A percentile compares a stretch with the other conserved stretches of the same genome.
Evolutionary conservation across 2,888 invertebrate species (phyloP).

Genomic region (Cephonodes hylas): DNA sequence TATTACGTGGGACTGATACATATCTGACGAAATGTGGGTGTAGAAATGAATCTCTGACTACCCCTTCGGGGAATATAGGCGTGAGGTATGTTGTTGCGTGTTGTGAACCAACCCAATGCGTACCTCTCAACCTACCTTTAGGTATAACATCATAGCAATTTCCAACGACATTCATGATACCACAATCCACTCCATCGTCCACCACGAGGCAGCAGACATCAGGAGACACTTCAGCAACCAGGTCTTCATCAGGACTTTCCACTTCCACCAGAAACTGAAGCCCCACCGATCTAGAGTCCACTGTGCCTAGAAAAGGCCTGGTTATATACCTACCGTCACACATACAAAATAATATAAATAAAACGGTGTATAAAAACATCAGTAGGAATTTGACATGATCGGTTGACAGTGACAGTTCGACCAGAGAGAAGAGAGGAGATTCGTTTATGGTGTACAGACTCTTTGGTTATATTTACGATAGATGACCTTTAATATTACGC

Average conservation of each 20-base stretch:
- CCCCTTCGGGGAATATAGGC: too few relatives aligned
- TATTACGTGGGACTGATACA: too few relatives aligned
- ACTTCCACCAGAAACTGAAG: not conserved
- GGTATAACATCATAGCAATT: slow-evolving; percentile 41
- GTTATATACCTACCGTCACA: not conserved
- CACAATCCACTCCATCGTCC: slow-evolving; percentile 43
- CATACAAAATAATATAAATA: not conserved
- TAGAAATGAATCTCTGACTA: too few relatives aligned
- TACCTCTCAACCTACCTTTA: slow-evolving; percentile 38
- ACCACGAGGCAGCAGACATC: slow-evolving; percentile 56
- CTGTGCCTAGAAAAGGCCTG: not conserved
- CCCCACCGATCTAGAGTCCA: not conserved
- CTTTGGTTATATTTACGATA: too few relatives aligned
- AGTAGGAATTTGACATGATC: not conserved
- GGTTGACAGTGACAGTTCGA: not conserved
- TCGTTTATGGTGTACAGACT: too few relatives aligned
- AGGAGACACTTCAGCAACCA: slow-evolving; percentile 46
- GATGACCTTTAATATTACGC: too few relatives aligned
- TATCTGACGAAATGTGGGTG: too few relatives aligned
- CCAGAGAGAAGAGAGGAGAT: too few relatives aligned
- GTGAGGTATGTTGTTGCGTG: too few relatives aligned
- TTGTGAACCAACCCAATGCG: too few relatives aligned
- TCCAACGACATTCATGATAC: slow-evolving; percentile 48
- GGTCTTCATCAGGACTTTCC: slow-evolving; percentile 35
- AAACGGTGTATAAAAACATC: not conserved